Base-by-base conservation (phyloP, 1,140 invertebrate genomes). In the Leptinotarsa defecta region DNA sequence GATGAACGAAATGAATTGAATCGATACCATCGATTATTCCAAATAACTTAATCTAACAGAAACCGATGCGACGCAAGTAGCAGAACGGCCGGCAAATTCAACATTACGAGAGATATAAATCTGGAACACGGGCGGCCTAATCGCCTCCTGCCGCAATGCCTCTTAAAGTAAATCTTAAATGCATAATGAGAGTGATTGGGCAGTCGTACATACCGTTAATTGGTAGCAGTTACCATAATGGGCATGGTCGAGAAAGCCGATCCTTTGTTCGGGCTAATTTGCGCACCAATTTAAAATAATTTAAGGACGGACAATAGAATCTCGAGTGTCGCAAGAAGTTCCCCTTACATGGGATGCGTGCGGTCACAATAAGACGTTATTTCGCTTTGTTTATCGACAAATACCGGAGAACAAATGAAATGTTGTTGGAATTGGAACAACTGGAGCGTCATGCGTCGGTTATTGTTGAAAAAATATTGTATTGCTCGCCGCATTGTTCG, bases 231-330 rank as follows among this genome's bases (percentile, higher is more conserved):
- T 74, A 62, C 74, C 76, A 75, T 77, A 78, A 78, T 73, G 64
- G 74, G 77, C 22, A 68, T 27, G 15, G 64, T 13, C 68, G 64
- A 63, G 64, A 63, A 17, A 65, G 72, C 67, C 57, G 70, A 71
- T 27, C 72, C 75, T 74, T 80, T 76, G 77, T 77, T 75, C 68
- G 27, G 64, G 67, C 78, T 77, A 80, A 80, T 80, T 80, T 75
- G 78, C 71, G 76, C 71, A 49, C 75, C 78, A 78, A 78, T 78
- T 77, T 76, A 76, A 79, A 75, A 79, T 71, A 74, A 77, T 79
- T 77, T 77, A 57, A 52, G 34, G 68, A 70, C 52, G 27, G 68
- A 77, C 73, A 75, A 75, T 77, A 75, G 73, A 77, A 64, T 63
- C 57, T 27, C 67, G 24, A 24, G 15, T 20, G 27, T 27, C 69